A percentile compares a stretch with the other conserved stretches of the same genome.
Evolutionary conservation across 2,797 vertebrate genomes (phyloP).

Genomic region (Ataeniobius toweri): DNA sequence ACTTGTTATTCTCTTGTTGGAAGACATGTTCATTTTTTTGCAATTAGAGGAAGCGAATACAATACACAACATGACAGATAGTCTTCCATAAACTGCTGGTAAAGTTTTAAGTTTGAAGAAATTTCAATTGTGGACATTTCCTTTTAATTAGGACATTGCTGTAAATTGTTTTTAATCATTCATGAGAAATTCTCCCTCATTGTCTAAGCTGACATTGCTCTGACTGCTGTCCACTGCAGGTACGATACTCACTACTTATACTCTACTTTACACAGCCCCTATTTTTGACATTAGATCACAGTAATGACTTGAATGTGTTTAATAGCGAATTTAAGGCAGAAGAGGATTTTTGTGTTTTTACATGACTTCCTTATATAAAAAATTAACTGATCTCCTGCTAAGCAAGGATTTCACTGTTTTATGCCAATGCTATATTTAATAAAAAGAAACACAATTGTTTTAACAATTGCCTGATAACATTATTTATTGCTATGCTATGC

Average conservation of each 20-base stretch:
- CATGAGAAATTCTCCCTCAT: background rate
- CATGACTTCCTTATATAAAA: background rate
- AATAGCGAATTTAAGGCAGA: background rate
- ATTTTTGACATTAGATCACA: background rate
- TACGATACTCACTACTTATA: background rate
- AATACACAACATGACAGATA: background rate
- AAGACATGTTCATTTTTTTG: background rate
- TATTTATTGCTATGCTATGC: too few species aligned
- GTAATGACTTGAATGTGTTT: background rate
- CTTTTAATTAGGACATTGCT: background rate
- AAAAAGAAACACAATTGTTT: background rate
- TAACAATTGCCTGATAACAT: too few species aligned
- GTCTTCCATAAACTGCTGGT: background rate
- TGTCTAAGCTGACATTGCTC: background rate
- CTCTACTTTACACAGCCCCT: background rate
- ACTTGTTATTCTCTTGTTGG: background rate
- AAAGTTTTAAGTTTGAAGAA: background rate
- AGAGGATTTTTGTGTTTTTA: background rate
- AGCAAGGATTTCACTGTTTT: background rate
- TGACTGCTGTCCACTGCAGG: background rate
- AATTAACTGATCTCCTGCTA: background rate
- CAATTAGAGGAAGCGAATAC: background rate
- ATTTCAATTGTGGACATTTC: background rate
- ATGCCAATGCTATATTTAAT: background rate
- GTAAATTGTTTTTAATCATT: background rate